Evolutionary conservation across 1,140 invertebrate species (phyloP), one percentile per base, ranked within the genome.

Genomic region (Orius insidiosus): DNA sequence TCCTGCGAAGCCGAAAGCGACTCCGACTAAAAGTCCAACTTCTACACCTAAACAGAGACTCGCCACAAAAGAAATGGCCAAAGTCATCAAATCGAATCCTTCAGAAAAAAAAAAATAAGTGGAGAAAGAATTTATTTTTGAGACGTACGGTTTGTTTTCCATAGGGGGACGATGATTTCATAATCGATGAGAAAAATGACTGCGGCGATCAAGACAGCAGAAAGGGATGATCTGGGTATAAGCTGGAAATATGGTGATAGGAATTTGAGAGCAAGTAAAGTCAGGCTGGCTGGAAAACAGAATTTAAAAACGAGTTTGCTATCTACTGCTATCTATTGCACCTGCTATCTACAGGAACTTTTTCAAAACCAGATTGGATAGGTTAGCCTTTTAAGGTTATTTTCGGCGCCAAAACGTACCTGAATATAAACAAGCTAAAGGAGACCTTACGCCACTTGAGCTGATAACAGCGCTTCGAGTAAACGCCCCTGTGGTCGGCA

Each of bases 401-500:
- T 24, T 24, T 24, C 7, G 24, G 3, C 24, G 24, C 7, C 24
- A 4, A 24, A 4, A 24, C 24, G 52, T 61, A 67, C 75, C 73
- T 45, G 70, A 66, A 54, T 74, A 73, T 18, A 84, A 54, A 10
- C 80, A 79, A n/a, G 74, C 74, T 46, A 80, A 62, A 10, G 80
- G 74, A 2, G 81, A 83, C 53, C 71, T 69, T 2, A 84, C 75
- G 34, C 82, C 81, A 61, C 77, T 80, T 13, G 78, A 76, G 52
- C 71, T 74, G 57, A 77, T 77, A 0, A 87, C 74, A 34, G 81
- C 82, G 46, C 80, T 80, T 54, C 78, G 65, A 0, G 75, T 74
- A 57, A 80, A 77, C 1, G 76, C 78, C 19, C 75, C 82, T 40
- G 76, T 76, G 4, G 77, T 71, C 16, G 82, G 82, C 63, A 77